Percentiles rank a stretch among this genome's conserved stretches.
Conservation (phyloP, 2,113 vertebrate genomes). For the Trogon surrucura region DNA sequence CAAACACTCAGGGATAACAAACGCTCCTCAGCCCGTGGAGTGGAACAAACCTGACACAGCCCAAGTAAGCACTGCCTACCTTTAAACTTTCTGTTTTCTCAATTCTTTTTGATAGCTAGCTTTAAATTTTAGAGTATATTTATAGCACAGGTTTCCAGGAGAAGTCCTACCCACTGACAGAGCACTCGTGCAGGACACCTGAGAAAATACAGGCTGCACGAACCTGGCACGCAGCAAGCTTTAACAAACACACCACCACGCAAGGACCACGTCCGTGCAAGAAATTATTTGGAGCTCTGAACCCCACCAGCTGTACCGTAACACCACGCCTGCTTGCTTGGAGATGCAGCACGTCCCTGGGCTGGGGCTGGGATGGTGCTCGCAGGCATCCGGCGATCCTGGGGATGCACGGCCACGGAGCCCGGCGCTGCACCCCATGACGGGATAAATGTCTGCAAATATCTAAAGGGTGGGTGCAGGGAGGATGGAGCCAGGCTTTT, state of each 20-base stretch:
- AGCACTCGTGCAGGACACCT: neutral
- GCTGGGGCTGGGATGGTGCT: neutral
- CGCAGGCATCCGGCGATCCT: neutral
- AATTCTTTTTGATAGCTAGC: neutral
- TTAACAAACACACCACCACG: neutral
- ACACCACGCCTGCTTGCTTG: neutral
- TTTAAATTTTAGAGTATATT: neutral
- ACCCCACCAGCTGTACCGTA: neutral
- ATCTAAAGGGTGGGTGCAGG: too few relatives aligned
- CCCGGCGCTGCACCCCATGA: neutral
- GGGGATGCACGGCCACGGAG: rapidly evolving
- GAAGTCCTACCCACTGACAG: neutral
- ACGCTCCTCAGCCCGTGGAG: neutral
- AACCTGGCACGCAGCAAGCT: neutral
- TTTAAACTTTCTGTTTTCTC: neutral
- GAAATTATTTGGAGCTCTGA: neutral
- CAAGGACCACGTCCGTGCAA: neutral
- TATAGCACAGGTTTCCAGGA: neutral
- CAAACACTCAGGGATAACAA: neutral
- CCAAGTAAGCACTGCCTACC: neutral
- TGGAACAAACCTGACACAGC: neutral
- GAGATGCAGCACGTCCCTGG: neutral
- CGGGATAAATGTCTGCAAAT: too few relatives aligned
- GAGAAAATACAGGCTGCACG: neutral
- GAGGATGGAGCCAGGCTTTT: too few relatives aligned